Evolutionary conservation across 2,113 vertebrate genomes (phyloP).

Genomic region (Eudorcas thomsonii): DNA sequence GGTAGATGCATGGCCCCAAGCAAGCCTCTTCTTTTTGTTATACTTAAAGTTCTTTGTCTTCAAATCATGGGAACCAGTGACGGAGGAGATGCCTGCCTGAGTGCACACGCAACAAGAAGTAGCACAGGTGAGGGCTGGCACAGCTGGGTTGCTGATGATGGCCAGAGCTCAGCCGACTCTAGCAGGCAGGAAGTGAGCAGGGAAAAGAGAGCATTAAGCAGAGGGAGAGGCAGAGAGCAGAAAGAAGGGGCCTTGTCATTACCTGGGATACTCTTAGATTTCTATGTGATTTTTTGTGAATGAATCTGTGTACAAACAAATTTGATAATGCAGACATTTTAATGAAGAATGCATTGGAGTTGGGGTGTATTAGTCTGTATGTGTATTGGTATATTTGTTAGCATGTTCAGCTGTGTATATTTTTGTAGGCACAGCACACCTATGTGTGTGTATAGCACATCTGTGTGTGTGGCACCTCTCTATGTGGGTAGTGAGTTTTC

Average conservation of each 20-base stretch:
- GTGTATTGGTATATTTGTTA: not conserved
- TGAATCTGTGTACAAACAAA: not conserved
- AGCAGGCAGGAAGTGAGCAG: not conserved
- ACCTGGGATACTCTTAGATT: not conserved
- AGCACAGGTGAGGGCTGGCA: not conserved
- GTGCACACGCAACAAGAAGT: not conserved
- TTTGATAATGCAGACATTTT: not conserved
- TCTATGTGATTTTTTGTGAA: not conserved
- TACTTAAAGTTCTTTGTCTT: not conserved
- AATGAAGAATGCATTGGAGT: not conserved
- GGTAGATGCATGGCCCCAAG: not conserved
- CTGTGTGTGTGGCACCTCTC: not conserved
- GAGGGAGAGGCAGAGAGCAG: not conserved
- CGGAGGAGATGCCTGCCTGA: not conserved
- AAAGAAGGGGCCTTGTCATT: not conserved
- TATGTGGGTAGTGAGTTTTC: not conserved
- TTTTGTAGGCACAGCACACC: not conserved
- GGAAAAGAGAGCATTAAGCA: not conserved
- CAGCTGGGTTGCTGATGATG: not conserved
- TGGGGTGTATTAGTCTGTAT: not conserved
- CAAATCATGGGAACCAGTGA: not conserved
- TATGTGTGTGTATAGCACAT: not conserved
- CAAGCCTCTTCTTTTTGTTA: not conserved
- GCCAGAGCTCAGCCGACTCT: not conserved
- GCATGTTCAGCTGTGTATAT: conserved; percentile 14